phyloP scores from a whole-genome alignment of 2,113 vertebrate species.

The Tonatia bakeri region DNA sequence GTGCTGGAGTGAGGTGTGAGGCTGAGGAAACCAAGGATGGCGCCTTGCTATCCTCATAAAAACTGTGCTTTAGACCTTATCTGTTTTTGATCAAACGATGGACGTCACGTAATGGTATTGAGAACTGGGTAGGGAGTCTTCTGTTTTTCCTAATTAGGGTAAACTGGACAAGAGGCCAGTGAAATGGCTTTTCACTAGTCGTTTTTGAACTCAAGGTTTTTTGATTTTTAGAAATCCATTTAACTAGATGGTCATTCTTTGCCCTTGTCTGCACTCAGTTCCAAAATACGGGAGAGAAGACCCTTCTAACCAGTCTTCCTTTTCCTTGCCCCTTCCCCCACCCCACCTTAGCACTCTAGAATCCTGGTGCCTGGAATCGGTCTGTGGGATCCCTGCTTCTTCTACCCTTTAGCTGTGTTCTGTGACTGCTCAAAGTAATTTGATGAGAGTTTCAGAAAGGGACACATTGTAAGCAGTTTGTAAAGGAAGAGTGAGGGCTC shows the following conservation, averaged over 20 bases:
- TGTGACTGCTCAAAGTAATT: background rate
- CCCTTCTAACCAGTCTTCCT: background rate
- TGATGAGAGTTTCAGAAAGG: background rate
- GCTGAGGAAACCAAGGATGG: background rate
- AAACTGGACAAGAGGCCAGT: background rate
- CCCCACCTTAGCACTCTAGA: background rate
- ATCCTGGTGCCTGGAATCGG: background rate
- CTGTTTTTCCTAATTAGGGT: background rate
- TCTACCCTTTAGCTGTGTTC: background rate
- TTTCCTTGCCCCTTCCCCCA: fast-evolving
- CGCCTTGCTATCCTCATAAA: background rate
- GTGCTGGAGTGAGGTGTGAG: background rate
- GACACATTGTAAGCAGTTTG: background rate
- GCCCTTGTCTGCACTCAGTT: background rate
- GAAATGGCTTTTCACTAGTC: background rate
- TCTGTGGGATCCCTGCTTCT: background rate
- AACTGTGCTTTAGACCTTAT: background rate
- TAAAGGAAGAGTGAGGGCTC: background rate
- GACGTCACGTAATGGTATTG: background rate
- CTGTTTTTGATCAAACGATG: background rate
- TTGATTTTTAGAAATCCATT: slow-evolving; percentile 19
- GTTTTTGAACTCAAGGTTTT: background rate
- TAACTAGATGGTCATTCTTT: background rate
- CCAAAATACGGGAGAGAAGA: background rate
- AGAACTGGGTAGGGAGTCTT: background rate